These are phyloP conservation scores for Siniperca knerii DNA, from an alignment of 2,113 vertebrate species.

Conservation along the genomic window DNA sequence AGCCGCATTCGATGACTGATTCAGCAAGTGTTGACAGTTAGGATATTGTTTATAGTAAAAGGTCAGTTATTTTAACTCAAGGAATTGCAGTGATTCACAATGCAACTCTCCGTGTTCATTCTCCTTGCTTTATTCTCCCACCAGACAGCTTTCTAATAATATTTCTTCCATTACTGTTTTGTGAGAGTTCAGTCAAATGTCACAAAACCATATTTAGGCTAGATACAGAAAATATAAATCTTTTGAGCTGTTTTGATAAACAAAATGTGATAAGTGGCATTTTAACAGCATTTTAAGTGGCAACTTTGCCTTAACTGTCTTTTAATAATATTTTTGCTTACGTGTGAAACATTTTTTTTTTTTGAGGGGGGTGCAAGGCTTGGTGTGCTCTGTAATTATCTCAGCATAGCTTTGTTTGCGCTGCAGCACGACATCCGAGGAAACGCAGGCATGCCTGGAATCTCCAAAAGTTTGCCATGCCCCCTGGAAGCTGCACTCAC, in stretches of 20 bases:
- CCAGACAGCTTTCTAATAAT: conserved; percentile 50
- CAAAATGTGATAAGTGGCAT: too few relatives aligned
- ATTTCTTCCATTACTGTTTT: conserved; percentile 9
- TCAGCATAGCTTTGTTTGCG: conserved; percentile 55
- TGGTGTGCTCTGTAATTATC: conserved; percentile 44
- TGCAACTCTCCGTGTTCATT: conserved; percentile 51
- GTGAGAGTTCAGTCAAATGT: conserved; percentile 22
- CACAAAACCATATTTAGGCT: conserved; percentile 14
- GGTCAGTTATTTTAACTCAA: conserved; percentile 67
- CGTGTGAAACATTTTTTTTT: conserved; percentile 15
- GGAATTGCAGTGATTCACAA: conserved; percentile 32
- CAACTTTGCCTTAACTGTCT: neutral
- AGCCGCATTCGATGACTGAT: conserved; percentile 46
- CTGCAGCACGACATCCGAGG: conserved; percentile 66
- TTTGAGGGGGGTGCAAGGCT: neutral
- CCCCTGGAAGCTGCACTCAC: conserved; percentile 49
- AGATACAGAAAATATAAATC: conserved; percentile 10
- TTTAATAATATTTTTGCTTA: conserved; percentile 2
- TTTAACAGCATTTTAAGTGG: neutral
- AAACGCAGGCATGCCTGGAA: conserved; percentile 82
- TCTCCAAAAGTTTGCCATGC: conserved; percentile 74
- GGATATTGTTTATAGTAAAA: conserved; percentile 60
- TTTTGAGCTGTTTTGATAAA: neutral
- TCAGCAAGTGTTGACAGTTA: conserved; percentile 51
- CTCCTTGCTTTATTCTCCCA: conserved; percentile 26